phyloP scores from a whole-genome alignment of 2,888 invertebrate species.

The Meiosimyza platycephala region DNA sequence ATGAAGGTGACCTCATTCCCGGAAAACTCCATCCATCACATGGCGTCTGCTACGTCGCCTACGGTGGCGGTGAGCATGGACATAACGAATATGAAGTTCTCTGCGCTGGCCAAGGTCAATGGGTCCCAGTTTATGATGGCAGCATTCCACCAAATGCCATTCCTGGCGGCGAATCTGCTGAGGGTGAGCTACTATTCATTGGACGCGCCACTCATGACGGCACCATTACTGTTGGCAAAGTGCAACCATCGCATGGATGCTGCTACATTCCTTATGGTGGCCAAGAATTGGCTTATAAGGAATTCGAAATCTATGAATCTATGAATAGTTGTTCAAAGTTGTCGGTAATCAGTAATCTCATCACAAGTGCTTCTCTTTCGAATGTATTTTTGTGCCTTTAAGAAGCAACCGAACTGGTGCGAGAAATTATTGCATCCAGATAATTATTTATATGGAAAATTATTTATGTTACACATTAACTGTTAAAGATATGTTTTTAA shows the following conservation, averaged over 20 bases:
- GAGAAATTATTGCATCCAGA: too few relatives aligned
- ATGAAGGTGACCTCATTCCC: slow-evolving; percentile 81
- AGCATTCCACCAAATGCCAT: slow-evolving; percentile 81
- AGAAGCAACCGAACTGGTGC: background rate
- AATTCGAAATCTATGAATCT: slow-evolving; percentile 80
- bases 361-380: slow-evolving; percentile 29
- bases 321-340: slow-evolving; percentile 17
- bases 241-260: slow-evolving; percentile 84
- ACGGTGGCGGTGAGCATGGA: slow-evolving; percentile 80
- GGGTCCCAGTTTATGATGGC: slow-evolving; percentile 75
- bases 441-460: too few relatives aligned
- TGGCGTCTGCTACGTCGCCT: slow-evolving; percentile 77
- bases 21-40: slow-evolving; percentile 79
- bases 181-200: slow-evolving; percentile 82
- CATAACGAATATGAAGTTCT: slow-evolving; percentile 78
- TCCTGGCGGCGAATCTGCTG: slow-evolving; percentile 78
- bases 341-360: slow-evolving; percentile 13
- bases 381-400: slow-evolving; percentile 23
- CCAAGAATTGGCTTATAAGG: slow-evolving; percentile 81
- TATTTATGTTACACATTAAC: too few relatives aligned
- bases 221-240: slow-evolving; percentile 82
- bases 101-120: slow-evolving; percentile 72
- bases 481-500: too few relatives aligned
- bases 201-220: slow-evolving; percentile 84
- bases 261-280: slow-evolving; percentile 88